Conservation (phyloP, 2,797 vertebrate genomes). For the Rhincodon typus region DNA sequence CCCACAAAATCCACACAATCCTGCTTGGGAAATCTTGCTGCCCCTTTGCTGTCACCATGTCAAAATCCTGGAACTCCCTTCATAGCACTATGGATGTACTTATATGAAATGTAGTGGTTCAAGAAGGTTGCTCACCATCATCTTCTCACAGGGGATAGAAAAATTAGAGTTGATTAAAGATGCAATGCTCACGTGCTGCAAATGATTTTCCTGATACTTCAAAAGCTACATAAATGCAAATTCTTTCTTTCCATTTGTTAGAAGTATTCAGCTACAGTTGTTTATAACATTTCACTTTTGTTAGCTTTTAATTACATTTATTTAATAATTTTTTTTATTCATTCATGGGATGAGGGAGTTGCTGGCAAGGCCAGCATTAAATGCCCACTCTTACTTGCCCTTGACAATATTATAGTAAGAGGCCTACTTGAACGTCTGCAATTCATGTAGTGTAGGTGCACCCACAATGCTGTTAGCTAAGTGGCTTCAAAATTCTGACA, state of each 20-base stretch:
- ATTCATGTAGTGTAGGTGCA: background rate
- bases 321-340: background rate
- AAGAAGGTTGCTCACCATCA: no score
- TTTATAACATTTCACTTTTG: background rate
- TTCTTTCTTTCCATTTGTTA: background rate
- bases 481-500: background rate
- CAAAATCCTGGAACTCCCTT: no score
- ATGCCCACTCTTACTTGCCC: no score
- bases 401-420: background rate
- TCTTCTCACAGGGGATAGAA: no score
- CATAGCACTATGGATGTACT: no score
- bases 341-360: background rate
- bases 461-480: background rate
- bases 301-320: no score
- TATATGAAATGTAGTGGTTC: no score
- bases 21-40: no score
- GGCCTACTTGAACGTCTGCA: background rate
- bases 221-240: background rate
- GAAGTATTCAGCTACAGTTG: background rate
- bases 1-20: no score
- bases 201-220: background rate
- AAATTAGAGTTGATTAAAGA: no score
- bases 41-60: no score
- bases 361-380: background rate
- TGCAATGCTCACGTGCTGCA: no score